Percentiles rank a stretch among this genome's conserved stretches.
These are phyloP conservation scores for Vipera ursinii DNA, from an alignment of 2,797 vertebrate genomes.

Conservation along the genomic window DNA sequence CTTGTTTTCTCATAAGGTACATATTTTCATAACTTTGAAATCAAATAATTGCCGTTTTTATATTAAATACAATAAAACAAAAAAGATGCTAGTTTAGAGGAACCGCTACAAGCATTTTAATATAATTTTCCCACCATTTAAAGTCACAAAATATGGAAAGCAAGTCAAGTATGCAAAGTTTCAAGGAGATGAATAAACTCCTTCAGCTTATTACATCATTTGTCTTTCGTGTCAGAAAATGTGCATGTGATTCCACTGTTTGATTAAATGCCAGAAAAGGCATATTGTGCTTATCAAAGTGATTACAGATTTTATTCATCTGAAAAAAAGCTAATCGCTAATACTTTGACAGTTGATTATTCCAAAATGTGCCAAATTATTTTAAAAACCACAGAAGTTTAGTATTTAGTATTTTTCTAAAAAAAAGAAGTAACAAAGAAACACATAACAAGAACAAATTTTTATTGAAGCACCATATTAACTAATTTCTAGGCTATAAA, in stretches of 20 bases:
- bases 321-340: slow-evolving; percentile 76
- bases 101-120: slow-evolving; percentile 93
- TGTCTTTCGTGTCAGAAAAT: slow-evolving; percentile 85
- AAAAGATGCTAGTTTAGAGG: slow-evolving; percentile 87
- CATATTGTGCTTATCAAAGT: slow-evolving; percentile 87
- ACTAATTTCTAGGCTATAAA: slow-evolving; percentile 70
- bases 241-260: slow-evolving; percentile 87
- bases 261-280: slow-evolving; percentile 91
- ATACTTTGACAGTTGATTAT: slow-evolving; percentile 69
- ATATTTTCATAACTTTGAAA: slow-evolving; percentile 99
- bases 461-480: slow-evolving; percentile 66
- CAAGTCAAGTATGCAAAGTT: slow-evolving; percentile 86
- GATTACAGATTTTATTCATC: slow-evolving; percentile 87
- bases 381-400: slow-evolving; percentile 60
- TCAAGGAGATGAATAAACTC: slow-evolving; percentile 85
- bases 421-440: slow-evolving; percentile 67
- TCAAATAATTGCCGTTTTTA: slow-evolving; percentile 99
- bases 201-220: slow-evolving; percentile 86
- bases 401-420: slow-evolving; percentile 57
- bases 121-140: slow-evolving; percentile 84
- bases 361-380: slow-evolving; percentile 66
- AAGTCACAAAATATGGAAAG: slow-evolving; percentile 83
- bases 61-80: slow-evolving; percentile 95
- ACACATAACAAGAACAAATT: slow-evolving; percentile 61
- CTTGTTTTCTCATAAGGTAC: slow-evolving; percentile 99